Percentiles rank a stretch among this genome's conserved stretches.
Conservation (phyloP, 1,140 invertebrate genomes). For the Dendroctonus valens region DNA sequence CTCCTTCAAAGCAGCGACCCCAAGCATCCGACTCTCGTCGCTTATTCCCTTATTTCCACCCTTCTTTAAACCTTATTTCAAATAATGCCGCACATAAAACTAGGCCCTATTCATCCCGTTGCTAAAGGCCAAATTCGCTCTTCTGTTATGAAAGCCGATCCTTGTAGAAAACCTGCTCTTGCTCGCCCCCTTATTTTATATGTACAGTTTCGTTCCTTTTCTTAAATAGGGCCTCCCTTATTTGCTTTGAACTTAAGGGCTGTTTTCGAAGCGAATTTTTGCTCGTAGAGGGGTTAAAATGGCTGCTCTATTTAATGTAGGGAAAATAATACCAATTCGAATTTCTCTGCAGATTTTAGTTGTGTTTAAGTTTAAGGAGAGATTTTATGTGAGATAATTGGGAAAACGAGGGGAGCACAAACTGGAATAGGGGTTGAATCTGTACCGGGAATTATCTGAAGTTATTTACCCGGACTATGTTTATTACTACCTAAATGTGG, state of each 20-base stretch:
- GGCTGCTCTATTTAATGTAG: conserved; percentile 46
- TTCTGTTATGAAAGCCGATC: conserved; percentile 7
- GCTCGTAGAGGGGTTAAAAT: conserved; percentile 33
- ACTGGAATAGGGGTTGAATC: neutral
- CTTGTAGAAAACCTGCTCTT: conserved; percentile 30
- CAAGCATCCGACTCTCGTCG: conserved; percentile 16
- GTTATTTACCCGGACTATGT: too few relatives aligned
- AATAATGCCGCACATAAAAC: neutral
- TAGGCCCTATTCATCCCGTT: neutral
- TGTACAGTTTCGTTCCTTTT: conserved; percentile 27
- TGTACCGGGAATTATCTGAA: neutral
- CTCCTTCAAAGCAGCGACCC: conserved; percentile 27
- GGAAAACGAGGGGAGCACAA: conserved; percentile 2
- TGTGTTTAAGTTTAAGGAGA: conserved; percentile 46
- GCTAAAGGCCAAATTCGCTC: conserved; percentile 8
- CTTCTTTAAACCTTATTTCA: conserved; percentile 33
- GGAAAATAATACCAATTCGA: conserved; percentile 48
- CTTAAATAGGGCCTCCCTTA: conserved; percentile 25
- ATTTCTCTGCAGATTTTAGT: conserved; percentile 46
- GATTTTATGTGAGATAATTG: conserved; percentile 45
- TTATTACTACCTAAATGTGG: too few relatives aligned
- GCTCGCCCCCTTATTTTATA: conserved; percentile 32
- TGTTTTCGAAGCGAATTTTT: conserved; percentile 17
- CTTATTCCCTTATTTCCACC: conserved; percentile 33
- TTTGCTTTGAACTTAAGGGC: conserved; percentile 20